phyloP scores from a whole-genome alignment of 2,113 vertebrate genomes.

The Anser cygnoides region DNA sequence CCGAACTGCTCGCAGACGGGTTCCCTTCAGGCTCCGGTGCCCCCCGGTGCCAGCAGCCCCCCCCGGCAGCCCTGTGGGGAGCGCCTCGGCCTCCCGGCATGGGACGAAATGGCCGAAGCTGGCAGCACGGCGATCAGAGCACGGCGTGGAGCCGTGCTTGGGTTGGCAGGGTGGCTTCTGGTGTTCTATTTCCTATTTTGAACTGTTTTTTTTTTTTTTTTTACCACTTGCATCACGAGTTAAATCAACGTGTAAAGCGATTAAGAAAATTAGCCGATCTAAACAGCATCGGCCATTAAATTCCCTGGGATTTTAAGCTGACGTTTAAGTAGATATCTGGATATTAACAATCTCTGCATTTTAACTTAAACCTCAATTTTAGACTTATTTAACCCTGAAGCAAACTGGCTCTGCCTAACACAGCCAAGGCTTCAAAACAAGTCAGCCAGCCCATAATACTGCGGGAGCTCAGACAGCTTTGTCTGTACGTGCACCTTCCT shows the following conservation, averaged over 20 bases:
- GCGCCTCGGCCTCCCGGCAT: slow-evolving; percentile 16
- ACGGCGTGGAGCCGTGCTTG: neutral
- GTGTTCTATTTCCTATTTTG: neutral
- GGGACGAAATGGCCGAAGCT: slow-evolving; percentile 23
- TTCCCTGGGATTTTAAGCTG: neutral
- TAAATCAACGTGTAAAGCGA: slow-evolving; percentile 15
- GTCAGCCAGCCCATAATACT: slow-evolving; percentile 51
- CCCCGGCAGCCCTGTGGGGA: neutral
- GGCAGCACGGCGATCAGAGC: slow-evolving; percentile 40
- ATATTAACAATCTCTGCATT: neutral
- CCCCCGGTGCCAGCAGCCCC: too few relatives aligned
- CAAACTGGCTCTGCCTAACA: slow-evolving; percentile 12
- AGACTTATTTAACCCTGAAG: slow-evolving; percentile 33
- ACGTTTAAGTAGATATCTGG: neutral
- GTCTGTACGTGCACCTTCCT: slow-evolving; percentile 39
- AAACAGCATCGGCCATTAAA: neutral
- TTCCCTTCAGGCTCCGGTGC: too few relatives aligned
- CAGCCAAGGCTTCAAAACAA: slow-evolving; percentile 16
- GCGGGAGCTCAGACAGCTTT: slow-evolving; percentile 62
- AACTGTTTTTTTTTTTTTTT: neutral
- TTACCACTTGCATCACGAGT: slow-evolving; percentile 37
- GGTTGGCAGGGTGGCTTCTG: neutral
- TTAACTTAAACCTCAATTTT: neutral
- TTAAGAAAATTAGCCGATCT: neutral
- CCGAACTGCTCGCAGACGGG: too few relatives aligned